Evolutionary conservation across 2,888 invertebrate species (phyloP).

Genomic region (Rhagophthalmus giganteus): DNA sequence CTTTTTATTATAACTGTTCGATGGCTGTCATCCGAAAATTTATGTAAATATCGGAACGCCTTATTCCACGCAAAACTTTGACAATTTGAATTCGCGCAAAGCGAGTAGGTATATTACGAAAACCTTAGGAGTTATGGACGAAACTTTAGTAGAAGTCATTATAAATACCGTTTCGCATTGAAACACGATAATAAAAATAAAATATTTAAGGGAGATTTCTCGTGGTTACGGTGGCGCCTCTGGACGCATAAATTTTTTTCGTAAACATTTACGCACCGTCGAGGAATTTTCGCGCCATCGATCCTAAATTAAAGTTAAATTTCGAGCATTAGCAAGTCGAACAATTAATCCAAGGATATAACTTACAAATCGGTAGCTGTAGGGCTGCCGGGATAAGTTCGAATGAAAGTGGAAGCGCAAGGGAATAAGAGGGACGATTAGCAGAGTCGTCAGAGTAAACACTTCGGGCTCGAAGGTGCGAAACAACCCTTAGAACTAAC

Average conservation of each 20-base stretch:
- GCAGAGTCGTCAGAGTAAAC: conserved; percentile 27
- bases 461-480: conserved; percentile 23
- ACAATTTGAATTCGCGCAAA: no score
- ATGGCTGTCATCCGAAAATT: background rate
- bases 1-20: background rate
- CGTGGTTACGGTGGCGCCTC: no score
- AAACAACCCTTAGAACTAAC: conserved; percentile 25
- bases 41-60: background rate
- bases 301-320: conserved; percentile 10
- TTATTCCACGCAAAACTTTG: background rate
- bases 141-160: background rate
- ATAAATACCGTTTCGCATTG: no score
- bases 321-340: conserved; percentile 11
- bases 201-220: no score
- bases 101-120: no score
- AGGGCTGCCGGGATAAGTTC: conserved; percentile 15
- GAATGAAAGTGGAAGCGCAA: conserved; percentile 12
- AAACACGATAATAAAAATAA: no score
- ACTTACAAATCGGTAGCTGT: conserved; percentile 23
- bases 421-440: conserved; percentile 24
- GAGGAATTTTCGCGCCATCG: no score
- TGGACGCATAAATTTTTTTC: background rate
- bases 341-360: conserved; percentile 21
- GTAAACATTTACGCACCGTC: background rate
- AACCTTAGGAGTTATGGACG: background rate